A percentile compares a stretch with the other conserved stretches of the same genome.
Conservation (phyloP, 2,797 vertebrate species). For the Chloroceryle inda region DNA sequence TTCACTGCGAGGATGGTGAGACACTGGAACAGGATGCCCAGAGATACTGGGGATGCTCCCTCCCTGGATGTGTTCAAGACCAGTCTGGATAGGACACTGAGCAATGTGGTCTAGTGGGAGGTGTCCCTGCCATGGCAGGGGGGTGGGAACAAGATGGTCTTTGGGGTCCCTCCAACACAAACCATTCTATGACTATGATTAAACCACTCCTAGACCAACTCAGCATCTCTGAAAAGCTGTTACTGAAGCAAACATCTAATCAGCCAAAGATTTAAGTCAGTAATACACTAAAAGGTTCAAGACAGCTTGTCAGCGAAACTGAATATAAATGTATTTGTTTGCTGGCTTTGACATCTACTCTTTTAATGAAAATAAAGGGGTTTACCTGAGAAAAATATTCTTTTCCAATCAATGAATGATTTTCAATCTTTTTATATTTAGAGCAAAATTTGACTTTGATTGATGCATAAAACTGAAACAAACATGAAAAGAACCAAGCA, state of each 20-base stretch:
- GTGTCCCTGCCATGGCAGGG: too few relatives aligned
- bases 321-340: background rate
- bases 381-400: background rate
- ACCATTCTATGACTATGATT: too few relatives aligned
- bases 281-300: background rate
- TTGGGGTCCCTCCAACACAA: too few relatives aligned
- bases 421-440: background rate
- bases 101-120: too few relatives aligned
- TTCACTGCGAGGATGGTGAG: too few relatives aligned
- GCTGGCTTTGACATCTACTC: background rate
- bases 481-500: background rate
- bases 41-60: too few relatives aligned
- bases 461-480: background rate
- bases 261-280: background rate
- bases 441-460: background rate
- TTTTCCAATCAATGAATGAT: background rate
- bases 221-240: background rate
- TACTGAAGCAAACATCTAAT: background rate
- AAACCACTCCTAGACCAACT: background rate
- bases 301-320: background rate
- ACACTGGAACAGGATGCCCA: too few relatives aligned
- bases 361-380: background rate
- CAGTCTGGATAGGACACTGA: too few relatives aligned
- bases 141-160: too few relatives aligned
- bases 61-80: too few relatives aligned